Percentiles rank a stretch among this genome's conserved stretches.
These are phyloP conservation scores for Pocillopora verrucosa DNA, from an alignment of 64 coral and sea anemone genomes.

Conservation along the genomic window DNA sequence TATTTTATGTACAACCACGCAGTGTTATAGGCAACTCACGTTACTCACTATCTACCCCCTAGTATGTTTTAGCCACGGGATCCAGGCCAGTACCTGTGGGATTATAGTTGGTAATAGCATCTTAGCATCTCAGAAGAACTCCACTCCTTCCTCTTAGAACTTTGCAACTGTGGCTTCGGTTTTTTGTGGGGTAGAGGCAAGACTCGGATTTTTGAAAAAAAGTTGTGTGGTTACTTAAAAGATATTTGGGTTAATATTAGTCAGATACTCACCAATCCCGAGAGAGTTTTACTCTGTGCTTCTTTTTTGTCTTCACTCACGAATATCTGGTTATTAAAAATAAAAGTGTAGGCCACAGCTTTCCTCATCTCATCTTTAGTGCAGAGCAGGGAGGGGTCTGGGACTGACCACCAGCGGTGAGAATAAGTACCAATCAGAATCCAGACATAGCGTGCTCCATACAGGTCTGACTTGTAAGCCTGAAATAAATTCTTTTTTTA, in stretches of 20 bases:
- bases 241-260: background rate
- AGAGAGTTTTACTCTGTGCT: slow-evolving; percentile 56
- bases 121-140: too few species aligned
- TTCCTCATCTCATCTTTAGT: slow-evolving; percentile 71
- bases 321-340: slow-evolving; percentile 90
- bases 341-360: slow-evolving; percentile 83
- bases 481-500: background rate
- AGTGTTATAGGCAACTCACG: too few species aligned
- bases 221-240: too few species aligned
- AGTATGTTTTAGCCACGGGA: too few species aligned
- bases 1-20: too few species aligned
- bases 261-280: slow-evolving; percentile 68
- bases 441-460: slow-evolving; percentile 76
- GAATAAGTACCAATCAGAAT: slow-evolving; percentile 80
- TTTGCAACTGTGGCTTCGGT: too few species aligned
- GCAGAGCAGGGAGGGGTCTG: slow-evolving; percentile 51
- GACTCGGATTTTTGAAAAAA: too few species aligned
- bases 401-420: slow-evolving; percentile 69
- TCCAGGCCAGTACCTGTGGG: too few species aligned
- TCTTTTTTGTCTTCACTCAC: slow-evolving; percentile 63
- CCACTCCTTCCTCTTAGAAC: too few species aligned
- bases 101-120: too few species aligned
- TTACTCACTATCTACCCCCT: too few species aligned
- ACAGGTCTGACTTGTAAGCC: slow-evolving; percentile 81
- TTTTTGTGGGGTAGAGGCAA: too few species aligned